Evolutionary conservation across 2,797 vertebrate species (phyloP).

Genomic region (Clamator glandarius): DNA sequence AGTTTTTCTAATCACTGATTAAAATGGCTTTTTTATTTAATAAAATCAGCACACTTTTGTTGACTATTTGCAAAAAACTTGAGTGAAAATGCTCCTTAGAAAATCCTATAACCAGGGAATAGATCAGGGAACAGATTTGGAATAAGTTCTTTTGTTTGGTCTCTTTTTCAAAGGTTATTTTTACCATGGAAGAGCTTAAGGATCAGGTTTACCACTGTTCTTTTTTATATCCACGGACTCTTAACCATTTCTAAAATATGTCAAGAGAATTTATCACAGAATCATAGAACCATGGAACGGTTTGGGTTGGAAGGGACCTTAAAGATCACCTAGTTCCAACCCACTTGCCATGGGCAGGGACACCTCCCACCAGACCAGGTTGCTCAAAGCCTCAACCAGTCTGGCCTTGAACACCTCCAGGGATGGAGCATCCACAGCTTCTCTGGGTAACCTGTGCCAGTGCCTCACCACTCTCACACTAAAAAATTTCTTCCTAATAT

Average conservation of each 20-base stretch:
- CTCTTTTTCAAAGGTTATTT: not conserved
- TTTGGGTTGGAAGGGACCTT: too few relatives aligned
- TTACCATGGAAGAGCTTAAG: not conserved
- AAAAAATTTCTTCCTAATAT: too few relatives aligned
- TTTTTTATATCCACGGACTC: not conserved
- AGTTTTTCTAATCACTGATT: not conserved
- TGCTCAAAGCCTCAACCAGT: too few relatives aligned
- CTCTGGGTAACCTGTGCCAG: too few relatives aligned
- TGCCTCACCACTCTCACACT: too few relatives aligned
- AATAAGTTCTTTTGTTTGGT: accelerated
- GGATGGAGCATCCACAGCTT: too few relatives aligned
- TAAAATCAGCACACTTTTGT: not conserved
- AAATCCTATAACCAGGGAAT: not conserved
- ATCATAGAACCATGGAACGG: too few relatives aligned
- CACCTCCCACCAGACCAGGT: too few relatives aligned
- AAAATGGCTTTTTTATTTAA: not conserved
- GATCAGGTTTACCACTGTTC: not conserved
- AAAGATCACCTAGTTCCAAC: too few relatives aligned
- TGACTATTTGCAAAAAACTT: not conserved
- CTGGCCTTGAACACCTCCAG: too few relatives aligned
- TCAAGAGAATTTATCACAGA: not conserved
- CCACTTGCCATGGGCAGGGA: too few relatives aligned
- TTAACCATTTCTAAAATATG: not conserved
- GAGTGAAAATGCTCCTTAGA: not conserved
- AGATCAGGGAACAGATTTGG: not conserved